Base-by-base conservation (phyloP, 2,797 vertebrate species). In the Benthosema pterotum region DNA sequence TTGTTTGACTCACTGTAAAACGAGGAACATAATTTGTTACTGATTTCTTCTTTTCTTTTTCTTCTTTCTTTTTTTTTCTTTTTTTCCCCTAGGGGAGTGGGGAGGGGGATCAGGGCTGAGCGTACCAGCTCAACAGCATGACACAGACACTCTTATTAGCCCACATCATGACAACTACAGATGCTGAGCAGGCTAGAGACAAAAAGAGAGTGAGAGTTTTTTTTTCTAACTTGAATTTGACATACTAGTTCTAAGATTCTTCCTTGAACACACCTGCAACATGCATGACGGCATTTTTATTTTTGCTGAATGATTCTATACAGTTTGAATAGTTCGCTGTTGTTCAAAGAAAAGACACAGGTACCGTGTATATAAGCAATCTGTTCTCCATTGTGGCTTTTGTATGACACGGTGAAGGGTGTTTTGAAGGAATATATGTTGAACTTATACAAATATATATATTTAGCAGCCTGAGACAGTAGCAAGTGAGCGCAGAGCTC, bases 331-430 rank as follows among this genome's bases (percentile, higher is more conserved):
- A 60, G 58, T 59, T 78, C 67, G 56, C 60, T 63, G 67, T 50
- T 63, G 74, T 75, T 74, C 63, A 48, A 53, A 72, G 43, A 69
- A 57, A 54, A 16, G 52, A 46, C 54, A 32, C 11, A 78, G 80
- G 83, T 82, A 80, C 69, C 52, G 15, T 92, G 89, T 93, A 89
- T 72, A 92, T 92, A 91, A 84, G 82, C 80, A 77, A 83, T 85
- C 82, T 83, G 82, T 91, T 85, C 89, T 88, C 74, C 81, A 15
- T 60, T 82, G 83, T 83, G 84, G 85, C 83, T 85, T 87, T 80
- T 72, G 67, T 86, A 83, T 86, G 83, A 70, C 74, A 60, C 76
- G 78, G 78, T 82, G 51, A 49, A 59, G 56, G 67, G 60, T 74
- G 72, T 81, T 81, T 76, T 72, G 66, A 83, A 79, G 76, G 78